Conservation (phyloP, 2,888 invertebrate genomes). For the Aphidius colemani region DNA sequence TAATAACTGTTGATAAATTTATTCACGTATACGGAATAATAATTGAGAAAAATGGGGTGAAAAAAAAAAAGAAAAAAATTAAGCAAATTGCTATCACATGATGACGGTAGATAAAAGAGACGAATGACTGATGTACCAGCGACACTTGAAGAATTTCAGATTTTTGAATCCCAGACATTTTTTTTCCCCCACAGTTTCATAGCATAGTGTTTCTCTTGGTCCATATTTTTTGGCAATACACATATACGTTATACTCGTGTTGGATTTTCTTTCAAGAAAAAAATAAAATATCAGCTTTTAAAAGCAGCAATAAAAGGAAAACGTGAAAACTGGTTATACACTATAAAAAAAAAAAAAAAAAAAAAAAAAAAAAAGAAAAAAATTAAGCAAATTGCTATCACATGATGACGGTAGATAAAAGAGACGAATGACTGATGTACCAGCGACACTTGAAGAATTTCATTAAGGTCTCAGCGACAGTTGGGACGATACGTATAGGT, state of each 20-base stretch:
- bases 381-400: constrained; percentile 6
- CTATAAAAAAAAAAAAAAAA: neutral
- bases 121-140: constrained; percentile 46
- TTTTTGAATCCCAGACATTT: constrained; percentile 44
- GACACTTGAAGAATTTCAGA: constrained; percentile 54
- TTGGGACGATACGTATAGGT: constrained; percentile 52
- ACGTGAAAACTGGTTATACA: constrained; percentile 40
- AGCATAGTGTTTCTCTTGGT: constrained; percentile 21
- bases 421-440: constrained; percentile 46
- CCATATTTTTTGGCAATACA: constrained; percentile 1
- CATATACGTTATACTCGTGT: constrained; percentile 9
- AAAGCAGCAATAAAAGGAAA: constrained; percentile 58
- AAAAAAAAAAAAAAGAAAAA: neutral
- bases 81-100: constrained; percentile 8
- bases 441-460: constrained; percentile 51
- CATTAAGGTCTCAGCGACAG: constrained; percentile 48
- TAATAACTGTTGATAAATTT: neutral
- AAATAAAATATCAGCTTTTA: constrained; percentile 52
- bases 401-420: constrained; percentile 20
- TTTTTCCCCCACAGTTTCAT: constrained; percentile 28
- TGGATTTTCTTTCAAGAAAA: constrained; percentile 20
- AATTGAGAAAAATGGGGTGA: neutral
- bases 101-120: constrained; percentile 27
- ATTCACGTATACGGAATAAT: too few species aligned
- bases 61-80: neutral